Evolutionary conservation across 23 tunicate genomes (phyloP), one percentile per base, ranked within the genome.

Genomic region (Halocynthia aurantium): DNA sequence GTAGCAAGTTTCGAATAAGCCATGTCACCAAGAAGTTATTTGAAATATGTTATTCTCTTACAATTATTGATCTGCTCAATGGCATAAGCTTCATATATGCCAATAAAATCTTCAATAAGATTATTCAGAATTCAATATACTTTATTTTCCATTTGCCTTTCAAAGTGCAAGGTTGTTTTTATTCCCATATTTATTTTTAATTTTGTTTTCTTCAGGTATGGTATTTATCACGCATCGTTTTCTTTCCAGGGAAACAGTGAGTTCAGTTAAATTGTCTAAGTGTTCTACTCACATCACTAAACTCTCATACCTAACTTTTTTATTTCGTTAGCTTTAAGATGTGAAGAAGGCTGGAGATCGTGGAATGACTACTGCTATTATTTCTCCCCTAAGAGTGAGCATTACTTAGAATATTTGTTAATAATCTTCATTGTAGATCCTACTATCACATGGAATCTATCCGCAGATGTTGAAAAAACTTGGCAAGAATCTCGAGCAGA

Each of bases 311-410:
- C 13, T 68, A 15, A 18, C 19, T 44, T 72, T 51, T 75, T 75
- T 8, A 40, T 75, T 54, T 80, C 69, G 52, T 71, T 61, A 88
- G 95, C 84, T 65, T 51, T 88, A 17, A 54, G 87, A 8, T 88
- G 95, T 61, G 81, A 73, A 21, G 87, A 78, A 63, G 95, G 84
- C 19, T 88, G 95, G 95, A 40, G 68, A 6, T 84, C 95, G 0
- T 88, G 95, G 95, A 71, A 83, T 22, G 81, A 83, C 62, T 82
- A 88, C 75, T 88, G 95, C 77, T 88, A 88, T 51, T 83, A 78
- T 22, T 49, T 77, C 0, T 88, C 95, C 7, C 73, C 75, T 6
- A 83, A 88, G 57, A 78, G 82, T 65, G 31, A 65, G 31, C 44
- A 31, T 31, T 31, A 31, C 44, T 31, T 31, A 0, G 44, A 31